Evolutionary conservation across 2,797 vertebrate genomes (phyloP), one percentile per base, ranked within the genome.

Genomic region (Semotilus atromaculatus): DNA sequence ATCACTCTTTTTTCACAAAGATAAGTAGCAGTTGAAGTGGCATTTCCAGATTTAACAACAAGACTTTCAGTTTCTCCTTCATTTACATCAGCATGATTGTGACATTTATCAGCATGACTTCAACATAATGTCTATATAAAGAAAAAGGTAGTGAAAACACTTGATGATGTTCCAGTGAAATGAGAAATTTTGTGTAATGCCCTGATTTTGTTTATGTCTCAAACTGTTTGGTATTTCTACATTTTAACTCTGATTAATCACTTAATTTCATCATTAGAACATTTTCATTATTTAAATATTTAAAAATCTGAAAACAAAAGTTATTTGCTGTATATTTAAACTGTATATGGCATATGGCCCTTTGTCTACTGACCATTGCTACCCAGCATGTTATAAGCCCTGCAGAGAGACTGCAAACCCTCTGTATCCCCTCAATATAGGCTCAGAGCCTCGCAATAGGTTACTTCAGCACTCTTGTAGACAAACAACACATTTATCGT

Each of bases 131-230:
- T 45, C 58, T 60, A 36, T 23, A 29, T 77, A 23, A 26, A 40
- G 55, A 78, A 78, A 62, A 26, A 23, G 76, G 76, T 19, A 79
- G 55, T 45, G 76, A 79, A 78, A 79, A 79, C 8, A 18, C 4
- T 60, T 62, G 10, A 40, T n/a, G 58, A 26, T 16, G 7, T 77
- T 77, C 14, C 21, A 51, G 38, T 60, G 14, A 77, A 77, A 77
- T 26, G 36, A 60, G 29, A 36, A n/a, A 10, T 29, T 40, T 18
- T 62, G n/a, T 78, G 2, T 23, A 26, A 31, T 19, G 16, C 14
- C 60, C 26, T 31, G 14, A 7, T 64, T 74, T 53, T 73, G 64
- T 67, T 66, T 21, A 60, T 26, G 13, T 16, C 14, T 26, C n/a
- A 29, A 29, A 62, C 60, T 36, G 7, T 67, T 67, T 23, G 9